These are phyloP conservation scores for Sebastes kiyomatsui DNA, from an alignment of 2,797 vertebrate species.

Conservation along the genomic window DNA sequence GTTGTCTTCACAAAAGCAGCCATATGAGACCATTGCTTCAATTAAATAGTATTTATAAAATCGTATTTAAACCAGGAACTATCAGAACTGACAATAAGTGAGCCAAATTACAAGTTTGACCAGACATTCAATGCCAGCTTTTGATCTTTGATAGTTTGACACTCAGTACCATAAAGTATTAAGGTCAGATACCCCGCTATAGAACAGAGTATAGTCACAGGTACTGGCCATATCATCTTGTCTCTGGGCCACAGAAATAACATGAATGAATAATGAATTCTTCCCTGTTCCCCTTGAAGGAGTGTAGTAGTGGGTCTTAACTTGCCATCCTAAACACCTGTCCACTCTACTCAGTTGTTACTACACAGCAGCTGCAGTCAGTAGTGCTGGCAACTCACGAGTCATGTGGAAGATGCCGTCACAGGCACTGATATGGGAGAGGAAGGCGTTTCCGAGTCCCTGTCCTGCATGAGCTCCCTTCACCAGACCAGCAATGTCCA, in stretches of 20 bases:
- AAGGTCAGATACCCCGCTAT: not conserved
- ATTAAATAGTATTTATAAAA: not conserved
- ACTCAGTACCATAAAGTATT: not conserved
- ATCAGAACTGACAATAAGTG: not conserved
- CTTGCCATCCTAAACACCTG: conserved; percentile 36
- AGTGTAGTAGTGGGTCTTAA: not conserved
- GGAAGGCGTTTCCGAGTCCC: conserved; percentile 96
- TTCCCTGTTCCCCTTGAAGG: not conserved
- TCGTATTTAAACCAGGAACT: not conserved
- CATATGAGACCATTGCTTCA: not conserved
- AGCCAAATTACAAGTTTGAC: not conserved
- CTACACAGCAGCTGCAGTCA: conserved; percentile 31
- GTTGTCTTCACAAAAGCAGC: not conserved
- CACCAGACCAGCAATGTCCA: conserved; percentile 98
- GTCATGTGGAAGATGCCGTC: conserved; percentile 98
- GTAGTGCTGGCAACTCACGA: conserved; percentile 82
- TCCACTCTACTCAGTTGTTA: conserved; percentile 23
- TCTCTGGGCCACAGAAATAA: not conserved
- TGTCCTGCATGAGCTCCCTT: conserved; percentile 96
- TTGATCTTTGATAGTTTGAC: not conserved
- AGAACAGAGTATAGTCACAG: not conserved
- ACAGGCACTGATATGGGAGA: conserved; percentile 97
- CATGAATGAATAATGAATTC: not conserved
- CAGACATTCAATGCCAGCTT: not conserved
- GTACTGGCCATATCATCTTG: not conserved